These are phyloP conservation scores for Phrynocephalus forsythii DNA, from an alignment of 2,797 vertebrate genomes.

Conservation along the genomic window DNA sequence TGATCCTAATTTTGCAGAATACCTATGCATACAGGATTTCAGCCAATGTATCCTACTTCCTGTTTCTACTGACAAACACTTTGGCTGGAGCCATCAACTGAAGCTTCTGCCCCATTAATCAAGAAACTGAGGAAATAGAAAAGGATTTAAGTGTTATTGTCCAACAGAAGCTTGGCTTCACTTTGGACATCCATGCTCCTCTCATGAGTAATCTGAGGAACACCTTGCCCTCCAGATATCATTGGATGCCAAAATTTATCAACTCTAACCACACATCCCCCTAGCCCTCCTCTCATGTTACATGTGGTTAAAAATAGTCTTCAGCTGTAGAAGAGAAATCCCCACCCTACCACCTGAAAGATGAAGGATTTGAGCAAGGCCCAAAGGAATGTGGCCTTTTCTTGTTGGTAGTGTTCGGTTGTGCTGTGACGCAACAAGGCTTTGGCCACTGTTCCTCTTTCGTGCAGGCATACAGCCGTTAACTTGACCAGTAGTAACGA, in stretches of 20 bases:
- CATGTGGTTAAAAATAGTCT: background rate
- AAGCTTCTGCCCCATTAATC: background rate
- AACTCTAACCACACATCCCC: background rate
- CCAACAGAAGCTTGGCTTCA: background rate
- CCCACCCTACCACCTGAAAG: background rate
- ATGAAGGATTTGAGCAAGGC: background rate
- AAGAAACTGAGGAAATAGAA: background rate
- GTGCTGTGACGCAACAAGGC: accelerated
- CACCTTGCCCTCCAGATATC: background rate
- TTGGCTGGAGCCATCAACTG: background rate
- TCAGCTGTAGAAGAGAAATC: background rate
- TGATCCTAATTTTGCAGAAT: no score
- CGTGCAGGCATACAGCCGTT: background rate
- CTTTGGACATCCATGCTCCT: background rate
- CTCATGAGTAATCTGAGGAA: background rate
- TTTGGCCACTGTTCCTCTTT: background rate
- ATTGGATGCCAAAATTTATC: background rate
- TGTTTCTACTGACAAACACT: background rate
- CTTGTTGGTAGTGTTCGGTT: background rate
- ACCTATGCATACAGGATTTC: no score
- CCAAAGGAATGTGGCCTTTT: accelerated
- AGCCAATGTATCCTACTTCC: background rate
- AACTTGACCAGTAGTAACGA: background rate
- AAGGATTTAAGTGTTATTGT: background rate
- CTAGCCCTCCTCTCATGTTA: background rate